Base-by-base conservation (phyloP, 2,113 vertebrate species). In the Globicephala melas region DNA sequence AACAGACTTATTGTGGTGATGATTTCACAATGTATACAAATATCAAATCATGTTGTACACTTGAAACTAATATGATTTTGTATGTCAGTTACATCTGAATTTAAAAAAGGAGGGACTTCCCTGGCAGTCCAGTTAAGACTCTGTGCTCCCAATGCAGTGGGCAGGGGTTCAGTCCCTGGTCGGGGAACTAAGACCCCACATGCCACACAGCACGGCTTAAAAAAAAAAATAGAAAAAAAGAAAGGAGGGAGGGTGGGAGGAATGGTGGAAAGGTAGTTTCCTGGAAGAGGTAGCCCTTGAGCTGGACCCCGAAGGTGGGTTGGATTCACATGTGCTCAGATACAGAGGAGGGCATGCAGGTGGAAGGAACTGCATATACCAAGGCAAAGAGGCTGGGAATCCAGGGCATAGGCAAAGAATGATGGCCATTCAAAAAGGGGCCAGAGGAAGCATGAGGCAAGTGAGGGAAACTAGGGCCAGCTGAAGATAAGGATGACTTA, bases 341-440 rank as follows among this genome's bases (percentile, higher is more conserved):
- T 17, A 6, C 8, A 41, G 41, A 63, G 0, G 38, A 38, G 20
- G 23, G 5, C 26, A 1, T 8, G 53, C 28, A 12, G 60, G 68
- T 13, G 31, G 38, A 53, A 15, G 44, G 5, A 7, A 62, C 7
- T 2, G 20, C 5, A 1, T 3, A 50, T 2, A n/a, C 28, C 47
- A 38, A 81, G 65, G 47, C 38, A 20, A 55, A 26, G 47, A 17
- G 20, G 11, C 31, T 23, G 23, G 55, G 73, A n/a, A 38, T 15
- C n/a, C 28, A 26, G 68, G 50, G 15, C n/a, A 14, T 6, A 10
- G n/a, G 31, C 11, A 33, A 12, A 63, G 36, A 55, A n/a, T 3
- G 10, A 28, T 1, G 7, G 58, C 55, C 63, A 13, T n/a, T 73
- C 25, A 5, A 44, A n/a, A n/a, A 23, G 60, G 23, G 8, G 0